Percentiles rank a stretch among this genome's conserved stretches.
Evolutionary conservation across 2,888 invertebrate species (phyloP).

Genomic region (Oligia strigilis): DNA sequence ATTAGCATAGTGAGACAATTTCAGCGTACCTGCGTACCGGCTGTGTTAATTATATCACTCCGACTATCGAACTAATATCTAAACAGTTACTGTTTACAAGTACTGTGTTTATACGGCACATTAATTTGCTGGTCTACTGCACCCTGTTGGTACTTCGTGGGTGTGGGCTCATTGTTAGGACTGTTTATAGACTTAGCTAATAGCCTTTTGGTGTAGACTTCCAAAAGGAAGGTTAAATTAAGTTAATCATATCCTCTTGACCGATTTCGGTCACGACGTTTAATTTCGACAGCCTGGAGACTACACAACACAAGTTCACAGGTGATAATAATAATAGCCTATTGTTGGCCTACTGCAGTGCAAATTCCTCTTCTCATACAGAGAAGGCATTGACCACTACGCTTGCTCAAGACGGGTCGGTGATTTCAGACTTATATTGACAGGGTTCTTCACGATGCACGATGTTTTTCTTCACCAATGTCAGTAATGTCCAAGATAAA

Average conservation of each 20-base stretch:
- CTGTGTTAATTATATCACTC: slow-evolving; percentile 53
- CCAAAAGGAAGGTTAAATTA: background rate
- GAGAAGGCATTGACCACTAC: background rate
- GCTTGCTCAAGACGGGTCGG: background rate
- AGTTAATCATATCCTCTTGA: background rate
- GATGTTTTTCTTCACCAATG: background rate
- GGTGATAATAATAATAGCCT: no score
- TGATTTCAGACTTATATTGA: background rate
- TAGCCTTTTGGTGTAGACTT: slow-evolving; percentile 30
- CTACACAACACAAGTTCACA: background rate
- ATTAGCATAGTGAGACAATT: slow-evolving; percentile 62
- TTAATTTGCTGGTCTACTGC: slow-evolving; percentile 46
- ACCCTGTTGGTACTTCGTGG: slow-evolving; percentile 36
- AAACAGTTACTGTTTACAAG: slow-evolving; percentile 38
- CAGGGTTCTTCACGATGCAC: background rate
- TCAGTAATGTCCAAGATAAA: background rate
- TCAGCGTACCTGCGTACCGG: slow-evolving; percentile 29
- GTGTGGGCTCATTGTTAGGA: slow-evolving; percentile 32
- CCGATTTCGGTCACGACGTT: background rate
- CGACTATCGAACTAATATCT: slow-evolving; percentile 42
- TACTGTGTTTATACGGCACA: slow-evolving; percentile 35
- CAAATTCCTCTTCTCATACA: background rate
- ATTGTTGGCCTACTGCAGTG: background rate
- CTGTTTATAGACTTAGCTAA: slow-evolving; percentile 20
- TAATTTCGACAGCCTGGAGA: background rate